Base-by-base conservation (phyloP, 37 sponge, comb jelly and placozoan genomes). In the Aplysina aerophoba region DNA sequence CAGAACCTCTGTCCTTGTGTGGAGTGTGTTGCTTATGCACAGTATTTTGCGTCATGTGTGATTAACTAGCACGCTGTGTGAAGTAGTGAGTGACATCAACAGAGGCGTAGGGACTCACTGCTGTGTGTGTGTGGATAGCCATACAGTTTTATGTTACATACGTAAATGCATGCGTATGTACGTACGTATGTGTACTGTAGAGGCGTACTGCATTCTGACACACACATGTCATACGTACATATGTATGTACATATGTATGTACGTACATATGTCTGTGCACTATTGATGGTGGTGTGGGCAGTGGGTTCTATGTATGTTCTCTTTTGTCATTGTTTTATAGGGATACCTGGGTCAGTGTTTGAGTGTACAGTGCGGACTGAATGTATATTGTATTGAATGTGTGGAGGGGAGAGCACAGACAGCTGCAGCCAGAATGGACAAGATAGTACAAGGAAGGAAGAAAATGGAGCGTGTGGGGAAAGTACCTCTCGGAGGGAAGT, bases 291-390 rank as follows among this genome's bases (percentile, higher is more conserved):
- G n/a, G n/a, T n/a, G n/a, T n/a, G n/a, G n/a, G n/a, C n/a, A n/a
- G n/a, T n/a, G n/a, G n/a, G n/a, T n/a, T n/a, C n/a, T n/a, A n/a
- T n/a, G n/a, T n/a, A n/a, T n/a, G n/a, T n/a, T n/a, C n/a, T n/a
- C n/a, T n/a, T 21, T 33, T 16, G 65, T 39, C 19, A 40, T 1
- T 17, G 50, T 25, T 79, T 21, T 44, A 25, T 63, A 93, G 93
- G 95, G 95, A 15, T 95, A 95, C 72, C 83, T 95, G 15, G 95
- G 95, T 15, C 71, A 80, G 22, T 67, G 67, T 58, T 53, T 95
- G 50, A 56, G 73, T 1, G 30, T 53, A 50, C 85, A 90, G 62
- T 95, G 86, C 85, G 88, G 86, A 55, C 28, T 87, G 59, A 60
- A 19, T 17, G 93, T 95, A 36, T 61, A 92, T 39, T 90, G 95